Percentiles rank a stretch among this genome's conserved stretches.
phyloP scores from a whole-genome alignment of 2,888 invertebrate species.

The Craniophora ligustri region DNA sequence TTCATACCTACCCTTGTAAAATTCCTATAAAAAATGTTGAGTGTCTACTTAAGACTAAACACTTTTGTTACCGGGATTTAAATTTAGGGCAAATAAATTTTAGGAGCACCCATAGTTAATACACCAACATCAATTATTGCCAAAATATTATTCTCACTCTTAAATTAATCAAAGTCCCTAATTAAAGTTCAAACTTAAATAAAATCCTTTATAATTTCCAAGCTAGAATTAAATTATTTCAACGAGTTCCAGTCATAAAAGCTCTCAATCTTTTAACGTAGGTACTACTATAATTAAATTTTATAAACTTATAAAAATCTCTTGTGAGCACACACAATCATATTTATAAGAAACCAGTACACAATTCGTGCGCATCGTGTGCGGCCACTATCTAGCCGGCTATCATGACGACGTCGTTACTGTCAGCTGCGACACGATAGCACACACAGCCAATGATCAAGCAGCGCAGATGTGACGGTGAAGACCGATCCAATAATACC shows the following conservation, averaged over 20 bases:
- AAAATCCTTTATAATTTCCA: no score
- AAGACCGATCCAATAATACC: conserved; percentile 47
- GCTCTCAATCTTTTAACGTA: not conserved
- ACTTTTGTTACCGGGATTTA: no score
- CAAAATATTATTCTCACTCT: no score
- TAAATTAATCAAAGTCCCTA: no score
- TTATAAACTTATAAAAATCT: not conserved
- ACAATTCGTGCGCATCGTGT: conserved; percentile 70
- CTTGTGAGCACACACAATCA: not conserved
- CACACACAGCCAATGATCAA: conserved; percentile 66
- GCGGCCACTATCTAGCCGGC: conserved; percentile 77
- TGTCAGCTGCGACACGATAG: conserved; percentile 76
- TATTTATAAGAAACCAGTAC: conserved; percentile 1
- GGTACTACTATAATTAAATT: not conserved
- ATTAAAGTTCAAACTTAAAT: no score
- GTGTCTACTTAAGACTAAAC: no score
- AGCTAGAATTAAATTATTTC: no score
- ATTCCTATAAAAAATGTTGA: no score
- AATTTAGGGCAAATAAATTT: no score
- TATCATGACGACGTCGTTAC: conserved; percentile 82
- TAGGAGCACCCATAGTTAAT: no score
- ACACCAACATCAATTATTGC: no score
- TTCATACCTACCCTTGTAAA: no score
- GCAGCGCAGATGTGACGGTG: conserved; percentile 17
- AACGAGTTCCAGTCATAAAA: not conserved